Evolutionary conservation across 1,140 invertebrate genomes (phyloP), one percentile per base, ranked within the genome.

Genomic region (Habropoda laboriosa): DNA sequence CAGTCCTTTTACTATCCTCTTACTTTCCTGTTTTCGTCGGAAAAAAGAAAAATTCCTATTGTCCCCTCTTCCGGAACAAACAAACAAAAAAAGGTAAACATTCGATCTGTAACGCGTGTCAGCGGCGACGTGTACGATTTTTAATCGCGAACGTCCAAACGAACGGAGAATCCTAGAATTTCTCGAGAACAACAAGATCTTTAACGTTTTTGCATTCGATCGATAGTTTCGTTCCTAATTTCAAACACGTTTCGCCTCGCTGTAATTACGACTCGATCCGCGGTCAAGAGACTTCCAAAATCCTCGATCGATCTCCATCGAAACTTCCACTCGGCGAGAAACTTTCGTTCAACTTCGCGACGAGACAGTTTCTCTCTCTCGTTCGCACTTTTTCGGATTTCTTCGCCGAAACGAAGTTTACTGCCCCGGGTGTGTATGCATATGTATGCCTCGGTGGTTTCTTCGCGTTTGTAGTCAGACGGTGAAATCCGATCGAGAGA

Each of bases 91-190:
- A n/a, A n/a, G n/a, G n/a, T n/a, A n/a, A n/a, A n/a, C n/a, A n/a
- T 45, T 45, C 38, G 61, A 63, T 13, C 1, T 40, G 55, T 84
- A 87, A 71, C 75, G 67, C 72, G 42, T 84, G 81, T 85, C 79
- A 75, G 63, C 21, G 24, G 51, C 51, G 51, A 27, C 47, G 47
- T 18, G 12, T 6, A 49, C 10, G 47, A 49, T 49, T 49, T 21
- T 49, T 80, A 74, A 86, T 82, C 81, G 51, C 30, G 71, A 75
- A 70, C 74, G 77, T 75, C 57, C 49, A 51, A 77, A 79, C 47
- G 45, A 68, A 79, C 45, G 63, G 61, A 57, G 77, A 53, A 85
- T 67, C 75, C 53, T 64, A 71, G 8, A 32, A 72, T 73, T 66
- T n/a, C n/a, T n/a, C n/a, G n/a, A n/a, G n/a, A n/a, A n/a, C n/a